Evolutionary conservation across 64 coral and sea anemone genomes (phyloP), one percentile per base, ranked within the genome.

Genomic region (Actinia equina): DNA sequence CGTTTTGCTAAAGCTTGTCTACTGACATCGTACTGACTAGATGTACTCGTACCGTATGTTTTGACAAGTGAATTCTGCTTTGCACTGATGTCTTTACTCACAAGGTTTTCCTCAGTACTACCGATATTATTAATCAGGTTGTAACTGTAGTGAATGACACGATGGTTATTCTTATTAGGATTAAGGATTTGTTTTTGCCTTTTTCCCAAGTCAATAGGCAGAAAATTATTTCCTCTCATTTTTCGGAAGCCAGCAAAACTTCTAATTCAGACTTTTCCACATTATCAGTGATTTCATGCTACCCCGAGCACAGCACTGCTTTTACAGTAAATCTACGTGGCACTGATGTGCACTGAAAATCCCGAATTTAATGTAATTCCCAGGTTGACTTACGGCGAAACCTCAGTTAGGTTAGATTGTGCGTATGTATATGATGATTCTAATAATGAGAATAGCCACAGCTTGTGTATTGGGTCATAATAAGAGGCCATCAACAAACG

Each of bases 121-220:
- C 79, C 71, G 19, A 19, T 63, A 46, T 65, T 43, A 17, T 86
- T 86, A 19, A 26, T 64, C 41, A 91, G 44, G 42, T 91, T 91
- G 85, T 91, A 91, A 44, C 90, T 91, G 30, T 91, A 91, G 2
- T 86, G 90, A 82, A 91, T 64, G n/a, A 87, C 71, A 22, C 78
- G 43, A 20, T 44, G 16, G 78, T 91, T 91, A 9, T 55, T 91
- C 42, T 82, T 61, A 17, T 91, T 81, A 4, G 84, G 69, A 18
- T 74, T 41, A 9, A 74, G 23, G 26, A 74, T 74, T 41, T 74
- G 69, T 74, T 74, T 74, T 74, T 74, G 69, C 13, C 69, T 74
- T 74, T 74, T 74, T 30, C 69, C 69, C 3, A 74, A 74, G n/a
- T 74, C 69, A 74, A 74, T 74, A 30, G 69, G 69, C 4, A 74